These are phyloP conservation scores for Anarsia innoxiella DNA, from an alignment of 2,888 invertebrate species.

Conservation along the genomic window DNA sequence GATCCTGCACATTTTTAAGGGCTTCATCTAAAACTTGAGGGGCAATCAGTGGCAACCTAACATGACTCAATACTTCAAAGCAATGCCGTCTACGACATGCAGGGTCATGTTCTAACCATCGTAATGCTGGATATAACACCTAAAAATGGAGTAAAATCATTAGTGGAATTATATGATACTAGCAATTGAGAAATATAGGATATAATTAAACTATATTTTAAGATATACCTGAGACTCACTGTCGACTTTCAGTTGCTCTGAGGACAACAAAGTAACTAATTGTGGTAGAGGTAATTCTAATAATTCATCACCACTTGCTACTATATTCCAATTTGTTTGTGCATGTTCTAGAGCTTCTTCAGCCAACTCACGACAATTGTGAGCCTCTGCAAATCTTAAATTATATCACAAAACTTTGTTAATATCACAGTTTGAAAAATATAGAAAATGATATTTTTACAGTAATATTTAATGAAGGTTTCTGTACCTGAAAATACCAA, in stretches of 20 bases:
- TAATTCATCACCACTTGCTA: conserved; percentile 87
- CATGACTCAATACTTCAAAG: conserved; percentile 88
- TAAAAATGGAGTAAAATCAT: conserved; percentile 33
- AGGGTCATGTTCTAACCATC: conserved; percentile 91
- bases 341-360: conserved; percentile 87
- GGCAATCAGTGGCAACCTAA: conserved; percentile 89
- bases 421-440: not conserved
- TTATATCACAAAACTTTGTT: not conserved
- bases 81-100: conserved; percentile 85
- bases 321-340: conserved; percentile 88
- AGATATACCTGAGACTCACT: conserved; percentile 87
- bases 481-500: conserved; percentile 88
- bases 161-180: not conserved
- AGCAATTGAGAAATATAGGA: not conserved
- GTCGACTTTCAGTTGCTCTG: conserved; percentile 91
- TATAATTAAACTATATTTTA: not conserved
- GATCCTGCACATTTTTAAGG: conserved; percentile 85
- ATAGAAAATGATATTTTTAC: not conserved
- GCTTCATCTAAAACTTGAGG: conserved; percentile 85
- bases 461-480: not conserved
- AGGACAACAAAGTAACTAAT: conserved; percentile 84
- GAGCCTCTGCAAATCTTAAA: conserved; percentile 89
- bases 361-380: conserved; percentile 86
- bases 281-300: conserved; percentile 86
- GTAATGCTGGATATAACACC: conserved; percentile 89